Conservation (phyloP, 2,888 invertebrate species). For the Megaustenia siamemsis region DNA sequence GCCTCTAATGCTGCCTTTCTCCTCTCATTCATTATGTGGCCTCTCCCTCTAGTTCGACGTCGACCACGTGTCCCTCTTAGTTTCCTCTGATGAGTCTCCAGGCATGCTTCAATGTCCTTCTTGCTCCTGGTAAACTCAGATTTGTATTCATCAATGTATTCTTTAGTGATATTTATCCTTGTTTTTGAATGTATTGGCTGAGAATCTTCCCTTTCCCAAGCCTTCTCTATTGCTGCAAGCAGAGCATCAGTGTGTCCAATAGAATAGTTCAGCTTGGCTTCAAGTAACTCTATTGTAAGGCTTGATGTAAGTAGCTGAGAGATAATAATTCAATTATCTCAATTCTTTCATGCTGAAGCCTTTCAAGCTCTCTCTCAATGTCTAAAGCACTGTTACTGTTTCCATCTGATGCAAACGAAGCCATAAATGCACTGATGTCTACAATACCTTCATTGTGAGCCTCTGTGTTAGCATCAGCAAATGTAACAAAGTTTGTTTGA, state of each 20-base stretch:
- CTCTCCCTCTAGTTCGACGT: conserved; percentile 64
- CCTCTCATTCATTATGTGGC: conserved; percentile 63
- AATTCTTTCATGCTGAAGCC: conserved; percentile 74
- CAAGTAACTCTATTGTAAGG: conserved; percentile 78
- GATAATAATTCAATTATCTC: conserved; percentile 77
- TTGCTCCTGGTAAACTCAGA: conserved; percentile 73
- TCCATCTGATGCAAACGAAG: conserved; percentile 20
- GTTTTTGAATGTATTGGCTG: conserved; percentile 41
- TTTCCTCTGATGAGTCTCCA: conserved; percentile 67
- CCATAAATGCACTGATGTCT: conserved; percentile 18
- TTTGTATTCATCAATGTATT: conserved; percentile 71
- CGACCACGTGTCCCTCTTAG: conserved; percentile 65
- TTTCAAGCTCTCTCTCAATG: conserved; percentile 73
- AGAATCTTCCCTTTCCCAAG: conserved; percentile 60
- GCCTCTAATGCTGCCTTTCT: conserved; percentile 75
- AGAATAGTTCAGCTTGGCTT: conserved; percentile 80
- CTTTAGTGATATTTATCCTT: conserved; percentile 63
- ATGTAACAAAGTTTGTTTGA: conserved; percentile 63
- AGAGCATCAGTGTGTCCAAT: conserved; percentile 80
- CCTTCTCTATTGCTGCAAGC: conserved; percentile 75
- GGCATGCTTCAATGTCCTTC: conserved; percentile 71
- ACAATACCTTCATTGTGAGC: conserved; percentile 47
- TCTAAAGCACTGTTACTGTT: conserved; percentile 46
- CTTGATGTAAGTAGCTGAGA: conserved; percentile 76
- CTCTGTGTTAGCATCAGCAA: conserved; percentile 50